Evolutionary conservation across 2,113 vertebrate genomes (phyloP), one percentile per base, ranked within the genome.

Genomic region (Desmodus rotundus): DNA sequence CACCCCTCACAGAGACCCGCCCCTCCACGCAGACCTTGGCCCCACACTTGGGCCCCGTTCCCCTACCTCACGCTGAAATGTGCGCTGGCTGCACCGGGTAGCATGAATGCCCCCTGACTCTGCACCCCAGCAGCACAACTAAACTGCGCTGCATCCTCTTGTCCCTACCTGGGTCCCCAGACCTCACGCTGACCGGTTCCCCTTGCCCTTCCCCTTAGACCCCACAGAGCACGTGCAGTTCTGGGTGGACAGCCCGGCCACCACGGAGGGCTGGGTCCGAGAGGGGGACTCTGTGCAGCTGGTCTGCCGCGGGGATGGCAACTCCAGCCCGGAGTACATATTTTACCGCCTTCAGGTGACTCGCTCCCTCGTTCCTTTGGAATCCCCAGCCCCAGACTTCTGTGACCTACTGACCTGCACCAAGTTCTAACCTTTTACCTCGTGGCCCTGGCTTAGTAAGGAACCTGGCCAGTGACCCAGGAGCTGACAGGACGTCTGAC

Each of bases 201-300:
- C 19, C 6, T 63, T 3, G 17, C 15, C 15, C 16, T 63, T n/a
- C 8, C 72, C 72, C 50, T 9, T 67, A 99, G 99, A 99, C 97
- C 98, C 99, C 45, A 98, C 99, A 0, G 99, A 99, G 93, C 98
- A 96, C 0, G 98, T 99, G 4, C 97, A 97, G 9, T 99, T 99
- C 95, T 73, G 88, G 63, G 43, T 99, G 20, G 31, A 92, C 83
- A 98, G 98, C 81, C 58, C 93, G 0, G 28, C 33, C 7, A 97
- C 98, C 6, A 28, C 96, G 0, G 97, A 90, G 1, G 97, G 97
- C 97, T 98, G 97, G 97, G 97, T 99, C 33, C 99, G 99, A 36
- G 99, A 99, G 93, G 99, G 99, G 0, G 99, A 99, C 26, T 78
- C 92, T 0, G 98, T 99, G 12, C 96, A 91, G 41, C 98, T 99